Conservation (phyloP, 1,140 invertebrate species). For the Neodiprion fabricii region DNA sequence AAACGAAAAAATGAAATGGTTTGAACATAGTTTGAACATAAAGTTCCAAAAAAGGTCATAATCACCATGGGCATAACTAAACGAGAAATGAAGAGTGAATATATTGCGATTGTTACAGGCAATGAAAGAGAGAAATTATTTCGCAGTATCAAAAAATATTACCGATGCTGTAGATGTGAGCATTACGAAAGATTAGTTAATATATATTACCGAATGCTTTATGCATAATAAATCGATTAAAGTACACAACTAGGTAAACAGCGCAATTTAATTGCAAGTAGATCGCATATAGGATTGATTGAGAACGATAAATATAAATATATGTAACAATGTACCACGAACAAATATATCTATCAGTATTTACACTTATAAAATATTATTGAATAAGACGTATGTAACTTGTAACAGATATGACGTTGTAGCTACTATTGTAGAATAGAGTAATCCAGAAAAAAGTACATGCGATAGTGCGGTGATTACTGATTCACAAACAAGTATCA, state of each 20-base stretch:
- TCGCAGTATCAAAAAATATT: neutral
- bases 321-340: constrained; percentile 20
- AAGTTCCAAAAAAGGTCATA: neutral
- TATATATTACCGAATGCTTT: neutral
- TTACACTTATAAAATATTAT: constrained; percentile 22
- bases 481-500: neutral
- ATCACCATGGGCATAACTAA: neutral
- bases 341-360: constrained; percentile 45
- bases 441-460: neutral
- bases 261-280: too few relatives aligned
- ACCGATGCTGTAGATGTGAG: neutral
- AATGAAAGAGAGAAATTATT: neutral
- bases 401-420: too few relatives aligned
- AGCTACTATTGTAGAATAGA: too few relatives aligned
- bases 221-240: too few relatives aligned
- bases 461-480: constrained; percentile 4
- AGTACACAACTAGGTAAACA: too few relatives aligned
- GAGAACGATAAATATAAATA: too few relatives aligned
- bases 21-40: neutral
- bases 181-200: neutral
- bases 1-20: neutral
- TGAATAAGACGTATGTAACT: too few relatives aligned
- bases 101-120: neutral
- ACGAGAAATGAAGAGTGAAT: constrained; percentile 1
- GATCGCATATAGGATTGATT: too few relatives aligned